Base-by-base conservation (phyloP, 2,797 vertebrate genomes). In the Sebastes reedi region DNA sequence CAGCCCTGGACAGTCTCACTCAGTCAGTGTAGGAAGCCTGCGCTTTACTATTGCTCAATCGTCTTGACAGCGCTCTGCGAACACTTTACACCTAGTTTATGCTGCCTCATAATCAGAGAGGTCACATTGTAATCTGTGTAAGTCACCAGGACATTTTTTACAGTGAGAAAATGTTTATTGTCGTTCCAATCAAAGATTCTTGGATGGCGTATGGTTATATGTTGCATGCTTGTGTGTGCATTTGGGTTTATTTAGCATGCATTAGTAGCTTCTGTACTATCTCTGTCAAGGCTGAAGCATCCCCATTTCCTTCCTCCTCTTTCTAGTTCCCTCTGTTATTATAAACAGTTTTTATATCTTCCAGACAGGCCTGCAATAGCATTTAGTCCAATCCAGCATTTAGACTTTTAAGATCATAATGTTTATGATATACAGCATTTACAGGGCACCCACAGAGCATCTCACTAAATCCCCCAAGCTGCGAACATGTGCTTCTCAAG, bases 321-420 rank as follows among this genome's bases (percentile, higher is more conserved):
- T 3, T 65, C 1, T 61, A 7, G 50, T 75, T 72, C 30, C 25
- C 25, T 14, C 29, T 34, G n/a, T 68, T 42, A 65, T 66, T 78
- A 67, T 56, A 82, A 87, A 87, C 79, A 0, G 14, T 79, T 79
- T 50, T 68, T 50, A 50, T 68, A 56, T 85, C 69, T 62, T 73
- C 50, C 56, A 75, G 65, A 36, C 67, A 77, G 66, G 70, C 69
- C 64, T 86, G 55, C 29, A 32, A 85, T 54, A 81, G 73, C 76
- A 82, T 82, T 87, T 84, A 84, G 32, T 50, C 61, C 72, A 52
- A 66, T 42, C 10, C 62, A 77, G 74, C 76, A 65, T 72, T 82
- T 67, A 77, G 36, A 85, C 73, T 30, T 60, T 72, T 72, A n/a
- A 69, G 72, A 42, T 69, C 62, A 13, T 68, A 20, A 64, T 78